phyloP scores from a whole-genome alignment of 2,797 vertebrate genomes.

The Danio aesculapii region DNA sequence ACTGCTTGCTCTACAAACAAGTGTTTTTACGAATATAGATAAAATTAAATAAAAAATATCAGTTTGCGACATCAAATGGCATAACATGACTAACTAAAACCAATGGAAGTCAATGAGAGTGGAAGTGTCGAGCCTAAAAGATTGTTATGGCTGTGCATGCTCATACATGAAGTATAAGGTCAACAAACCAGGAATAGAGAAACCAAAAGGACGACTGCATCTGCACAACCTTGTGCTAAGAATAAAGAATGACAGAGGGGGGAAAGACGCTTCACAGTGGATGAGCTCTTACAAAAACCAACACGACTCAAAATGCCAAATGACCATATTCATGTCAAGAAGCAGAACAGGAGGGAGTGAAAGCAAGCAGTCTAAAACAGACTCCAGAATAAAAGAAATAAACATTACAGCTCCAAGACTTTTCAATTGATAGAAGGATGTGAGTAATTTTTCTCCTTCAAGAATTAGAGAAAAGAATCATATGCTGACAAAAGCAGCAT shows the following conservation, averaged over 20 bases:
- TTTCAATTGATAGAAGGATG: constrained; percentile 71
- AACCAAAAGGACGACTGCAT: constrained; percentile 46
- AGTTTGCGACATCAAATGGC: too few relatives aligned
- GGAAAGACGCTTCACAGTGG: constrained; percentile 18
- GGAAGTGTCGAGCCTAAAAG: too few relatives aligned
- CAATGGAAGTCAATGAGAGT: too few relatives aligned
- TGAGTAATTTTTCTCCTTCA: constrained; percentile 75
- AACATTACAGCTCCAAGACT: constrained; percentile 66
- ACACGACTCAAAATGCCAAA: constrained; percentile 25
- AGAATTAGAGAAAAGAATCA: constrained; percentile 78
- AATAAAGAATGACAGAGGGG: constrained; percentile 13
- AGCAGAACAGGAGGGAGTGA: constrained; percentile 34
- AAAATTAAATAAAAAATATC: too few relatives aligned
- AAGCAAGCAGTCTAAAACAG: constrained; percentile 59
- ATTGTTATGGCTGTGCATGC: too few relatives aligned
- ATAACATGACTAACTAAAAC: too few relatives aligned
- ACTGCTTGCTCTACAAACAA: too few relatives aligned
- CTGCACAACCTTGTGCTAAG: constrained; percentile 46
- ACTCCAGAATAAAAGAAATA: constrained; percentile 43
- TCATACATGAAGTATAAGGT: too few relatives aligned
- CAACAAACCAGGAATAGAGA: constrained; percentile 8
- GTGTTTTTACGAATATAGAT: too few relatives aligned
- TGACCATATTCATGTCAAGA: constrained; percentile 3
- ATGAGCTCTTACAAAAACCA: constrained; percentile 23
- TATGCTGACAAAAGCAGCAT: constrained; percentile 81